Percentiles rank a stretch among this genome's conserved stretches.
Conservation (phyloP, 2,888 invertebrate species). For the Pogonocherus hispidulus region DNA sequence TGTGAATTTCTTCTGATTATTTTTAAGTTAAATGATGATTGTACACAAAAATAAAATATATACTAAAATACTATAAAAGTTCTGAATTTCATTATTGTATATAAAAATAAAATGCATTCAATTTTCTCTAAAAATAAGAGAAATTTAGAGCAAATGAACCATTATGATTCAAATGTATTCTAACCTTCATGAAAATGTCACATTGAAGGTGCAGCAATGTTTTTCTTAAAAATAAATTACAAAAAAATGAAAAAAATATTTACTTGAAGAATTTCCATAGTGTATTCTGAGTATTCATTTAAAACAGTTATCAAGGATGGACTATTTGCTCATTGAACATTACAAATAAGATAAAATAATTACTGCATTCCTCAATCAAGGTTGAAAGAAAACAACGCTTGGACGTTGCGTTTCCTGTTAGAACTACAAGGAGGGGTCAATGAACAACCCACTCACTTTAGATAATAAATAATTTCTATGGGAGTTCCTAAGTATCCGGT, state of each 20-base stretch:
- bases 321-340: conserved; percentile 14
- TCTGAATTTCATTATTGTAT: too few species aligned
- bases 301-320: conserved; percentile 2
- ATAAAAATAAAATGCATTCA: too few species aligned
- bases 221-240: too few species aligned
- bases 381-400: conserved; percentile 16
- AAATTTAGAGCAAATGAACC: neutral
- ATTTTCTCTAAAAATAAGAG: neutral
- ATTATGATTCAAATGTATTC: neutral
- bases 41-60: too few species aligned
- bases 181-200: neutral
- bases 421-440: conserved; percentile 23
- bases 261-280: too few species aligned
- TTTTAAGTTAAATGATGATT: too few species aligned
- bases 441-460: neutral
- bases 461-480: neutral
- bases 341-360: conserved; percentile 22
- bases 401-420: conserved; percentile 16
- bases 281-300: neutral
- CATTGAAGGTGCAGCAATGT: neutral
- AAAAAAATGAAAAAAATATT: too few species aligned
- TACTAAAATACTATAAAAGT: too few species aligned
- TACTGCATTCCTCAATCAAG: conserved; percentile 27
- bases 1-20: too few species aligned
- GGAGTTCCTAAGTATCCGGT: too few species aligned